A percentile compares a stretch with the other conserved stretches of the same genome.
phyloP scores from a whole-genome alignment of 2,797 vertebrate genomes.

The Avahi laniger region DNA sequence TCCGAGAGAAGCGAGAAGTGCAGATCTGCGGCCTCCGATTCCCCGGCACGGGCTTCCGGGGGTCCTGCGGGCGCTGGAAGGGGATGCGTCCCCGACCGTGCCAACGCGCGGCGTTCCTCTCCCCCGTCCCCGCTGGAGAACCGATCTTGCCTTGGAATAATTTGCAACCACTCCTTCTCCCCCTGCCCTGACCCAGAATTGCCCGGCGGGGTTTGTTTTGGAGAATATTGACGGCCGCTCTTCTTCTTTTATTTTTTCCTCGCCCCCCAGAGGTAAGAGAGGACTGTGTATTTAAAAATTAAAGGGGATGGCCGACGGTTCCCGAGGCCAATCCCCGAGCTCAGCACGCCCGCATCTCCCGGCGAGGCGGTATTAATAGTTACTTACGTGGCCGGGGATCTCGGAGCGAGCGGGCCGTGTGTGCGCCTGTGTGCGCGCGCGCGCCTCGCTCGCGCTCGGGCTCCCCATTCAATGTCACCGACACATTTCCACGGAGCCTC shows the following conservation, averaged over 20 bases:
- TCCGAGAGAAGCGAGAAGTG: constrained; percentile 72
- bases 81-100: constrained; percentile 13
- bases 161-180: constrained; percentile 31
- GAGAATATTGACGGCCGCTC: constrained; percentile 30
- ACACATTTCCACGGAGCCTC: constrained; percentile 84
- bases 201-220: not conserved
- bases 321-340: constrained; percentile 86
- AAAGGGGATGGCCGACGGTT: constrained; percentile 72
- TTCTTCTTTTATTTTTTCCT: not conserved
- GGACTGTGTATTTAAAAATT: constrained; percentile 56
- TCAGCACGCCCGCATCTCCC: constrained; percentile 91
- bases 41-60: constrained; percentile 23
- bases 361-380: constrained; percentile 83
- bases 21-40: constrained; percentile 56
- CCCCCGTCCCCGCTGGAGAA: not conserved
- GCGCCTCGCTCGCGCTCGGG: constrained; percentile 85
- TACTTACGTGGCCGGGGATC: constrained; percentile 94
- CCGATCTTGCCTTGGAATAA: constrained; percentile 17
- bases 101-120: not conserved
- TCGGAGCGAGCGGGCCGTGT: constrained; percentile 81
- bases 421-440: constrained; percentile 76
- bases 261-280: constrained; percentile 49
- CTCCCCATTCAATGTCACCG: constrained; percentile 82
- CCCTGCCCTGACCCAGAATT: not conserved
- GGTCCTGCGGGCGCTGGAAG: constrained; percentile 71